phyloP scores from a whole-genome alignment of 1,140 invertebrate species.

The Caenorhabditis inopinata region DNA sequence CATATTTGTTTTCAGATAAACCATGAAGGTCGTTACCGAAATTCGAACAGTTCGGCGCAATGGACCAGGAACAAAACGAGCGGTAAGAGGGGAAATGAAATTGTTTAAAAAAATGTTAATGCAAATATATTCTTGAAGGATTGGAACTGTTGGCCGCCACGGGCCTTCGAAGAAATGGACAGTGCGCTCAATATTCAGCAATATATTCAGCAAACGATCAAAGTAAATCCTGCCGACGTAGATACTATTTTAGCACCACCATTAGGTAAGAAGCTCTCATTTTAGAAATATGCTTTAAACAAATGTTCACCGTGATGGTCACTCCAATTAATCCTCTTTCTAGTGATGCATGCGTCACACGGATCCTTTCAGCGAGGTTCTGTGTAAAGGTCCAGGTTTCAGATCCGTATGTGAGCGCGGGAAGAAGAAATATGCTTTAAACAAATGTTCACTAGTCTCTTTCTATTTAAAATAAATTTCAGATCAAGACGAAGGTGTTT shows the following conservation, averaged over 20 bases:
- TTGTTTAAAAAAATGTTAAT: background rate
- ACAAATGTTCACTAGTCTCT: background rate
- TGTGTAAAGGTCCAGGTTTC: no score
- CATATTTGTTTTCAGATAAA: background rate
- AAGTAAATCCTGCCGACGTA: constrained; percentile 86
- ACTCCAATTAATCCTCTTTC: no score
- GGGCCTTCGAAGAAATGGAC: constrained; percentile 99
- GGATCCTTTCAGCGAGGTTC: no score
- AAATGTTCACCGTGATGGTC: no score
- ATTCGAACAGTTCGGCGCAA: background rate
- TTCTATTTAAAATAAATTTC: background rate
- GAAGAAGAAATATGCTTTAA: no score
- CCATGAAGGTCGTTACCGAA: background rate
- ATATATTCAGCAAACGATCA: constrained; percentile 96
- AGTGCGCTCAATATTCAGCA: constrained; percentile 96
- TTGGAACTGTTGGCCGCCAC: constrained; percentile 95
- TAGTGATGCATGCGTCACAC: no score
- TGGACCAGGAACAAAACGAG: constrained; percentile 34
- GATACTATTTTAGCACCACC: constrained; percentile 92
- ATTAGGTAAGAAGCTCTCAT: background rate
- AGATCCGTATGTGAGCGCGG: no score
- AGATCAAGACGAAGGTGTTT: constrained; percentile 85
- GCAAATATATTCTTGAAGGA: constrained; percentile 72
- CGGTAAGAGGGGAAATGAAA: constrained; percentile 29
- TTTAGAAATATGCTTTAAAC: no score